Conservation (phyloP, 2,113 vertebrate genomes). For the Zonotrichia leucophrys region DNA sequence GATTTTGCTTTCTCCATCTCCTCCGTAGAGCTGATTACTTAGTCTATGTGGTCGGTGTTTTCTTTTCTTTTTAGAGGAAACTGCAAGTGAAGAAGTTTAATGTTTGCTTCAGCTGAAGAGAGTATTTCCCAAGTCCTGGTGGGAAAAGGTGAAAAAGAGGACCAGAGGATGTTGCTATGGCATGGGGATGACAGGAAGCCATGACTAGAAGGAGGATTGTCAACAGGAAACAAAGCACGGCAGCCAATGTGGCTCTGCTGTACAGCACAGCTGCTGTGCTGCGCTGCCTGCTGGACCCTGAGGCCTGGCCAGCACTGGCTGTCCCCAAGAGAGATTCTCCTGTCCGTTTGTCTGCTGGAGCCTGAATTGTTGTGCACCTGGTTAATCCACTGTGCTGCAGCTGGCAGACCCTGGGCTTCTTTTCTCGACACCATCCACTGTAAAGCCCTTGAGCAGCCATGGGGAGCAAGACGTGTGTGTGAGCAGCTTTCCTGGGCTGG, state of each 20-base stretch:
- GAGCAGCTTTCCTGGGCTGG: not conserved
- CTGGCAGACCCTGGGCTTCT: not conserved
- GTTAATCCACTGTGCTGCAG: not conserved
- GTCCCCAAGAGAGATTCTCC: not conserved
- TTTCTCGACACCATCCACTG: not conserved
- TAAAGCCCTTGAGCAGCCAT: not conserved
- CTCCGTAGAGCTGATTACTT: slow-evolving; percentile 32
- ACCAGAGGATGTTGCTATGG: not conserved
- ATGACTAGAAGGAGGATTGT: not conserved
- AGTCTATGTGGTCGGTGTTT: not conserved
- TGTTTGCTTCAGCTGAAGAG: slow-evolving; percentile 9
- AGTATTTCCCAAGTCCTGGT: not conserved
- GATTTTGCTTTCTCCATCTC: slow-evolving; percentile 49
- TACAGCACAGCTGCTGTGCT: not conserved
- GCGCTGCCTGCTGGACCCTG: not conserved
- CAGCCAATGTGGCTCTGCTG: not conserved
- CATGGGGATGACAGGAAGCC: slow-evolving; percentile 26
- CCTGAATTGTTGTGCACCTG: not conserved
- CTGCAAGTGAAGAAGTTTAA: slow-evolving; percentile 14
- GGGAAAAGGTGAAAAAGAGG: not conserved
- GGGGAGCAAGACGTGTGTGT: not conserved
- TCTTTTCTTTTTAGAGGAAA: slow-evolving; percentile 24
- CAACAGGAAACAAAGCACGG: slow-evolving; percentile 27
- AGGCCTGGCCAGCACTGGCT: not conserved
- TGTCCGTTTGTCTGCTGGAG: not conserved